Percentiles rank a stretch among this genome's conserved stretches.
These are phyloP conservation scores for Mamestra configurata DNA, from an alignment of 1,140 invertebrate species.

Conservation along the genomic window DNA sequence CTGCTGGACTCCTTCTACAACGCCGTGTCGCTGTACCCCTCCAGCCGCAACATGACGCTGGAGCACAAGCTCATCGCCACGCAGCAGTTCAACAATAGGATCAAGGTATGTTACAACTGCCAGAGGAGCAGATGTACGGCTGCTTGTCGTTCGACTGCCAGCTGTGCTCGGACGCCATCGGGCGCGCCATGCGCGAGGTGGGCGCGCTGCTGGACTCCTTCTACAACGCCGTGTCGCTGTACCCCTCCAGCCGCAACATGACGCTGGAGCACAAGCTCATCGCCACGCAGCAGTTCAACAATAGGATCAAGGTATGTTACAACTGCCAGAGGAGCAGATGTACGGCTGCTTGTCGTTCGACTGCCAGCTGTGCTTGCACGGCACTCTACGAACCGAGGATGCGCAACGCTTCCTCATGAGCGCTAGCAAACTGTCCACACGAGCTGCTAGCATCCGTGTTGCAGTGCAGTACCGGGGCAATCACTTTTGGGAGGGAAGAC, in stretches of 20 bases:
- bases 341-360: constrained; percentile 91
- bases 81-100: constrained; percentile 69
- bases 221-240: constrained; percentile 93
- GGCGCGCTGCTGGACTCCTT: constrained; percentile 91
- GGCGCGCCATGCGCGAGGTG: constrained; percentile 92
- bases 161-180: constrained; percentile 91
- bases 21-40: constrained; percentile 95
- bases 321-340: constrained; percentile 26
- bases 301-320: constrained; percentile 72
- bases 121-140: constrained; percentile 63
- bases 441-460: too few relatives aligned
- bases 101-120: constrained; percentile 58
- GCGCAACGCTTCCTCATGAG: too few relatives aligned
- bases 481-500: too few relatives aligned
- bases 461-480: too few relatives aligned
- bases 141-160: constrained; percentile 92
- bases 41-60: constrained; percentile 92
- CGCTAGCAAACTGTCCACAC: too few relatives aligned
- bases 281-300: constrained; percentile 68
- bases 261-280: constrained; percentile 91
- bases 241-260: constrained; percentile 95
- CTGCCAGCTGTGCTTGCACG: constrained; percentile 91
- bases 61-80: constrained; percentile 90
- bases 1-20: constrained; percentile 92
- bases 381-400: too few relatives aligned